These are phyloP conservation scores for Lasioglossum oenotherae DNA, from an alignment of 2,888 invertebrate genomes.

Conservation along the genomic window DNA sequence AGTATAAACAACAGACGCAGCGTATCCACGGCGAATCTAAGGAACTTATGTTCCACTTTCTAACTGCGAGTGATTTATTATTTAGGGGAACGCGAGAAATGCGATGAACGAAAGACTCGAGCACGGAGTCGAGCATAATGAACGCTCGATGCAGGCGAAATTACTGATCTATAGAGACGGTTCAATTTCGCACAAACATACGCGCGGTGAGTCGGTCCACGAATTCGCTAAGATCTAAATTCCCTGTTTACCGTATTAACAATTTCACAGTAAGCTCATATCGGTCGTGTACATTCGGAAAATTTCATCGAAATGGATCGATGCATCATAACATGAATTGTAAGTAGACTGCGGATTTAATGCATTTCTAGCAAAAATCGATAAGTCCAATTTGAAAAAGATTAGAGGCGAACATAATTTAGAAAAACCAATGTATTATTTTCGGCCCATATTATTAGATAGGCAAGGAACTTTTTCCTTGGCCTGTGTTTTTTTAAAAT, in stretches of 20 bases:
- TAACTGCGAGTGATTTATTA: constrained; percentile 12
- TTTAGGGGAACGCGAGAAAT: constrained; percentile 1
- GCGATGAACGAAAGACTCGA: neutral
- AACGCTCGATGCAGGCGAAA: neutral
- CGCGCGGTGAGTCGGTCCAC: neutral
- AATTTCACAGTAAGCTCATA: neutral
- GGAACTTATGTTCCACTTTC: neutral
- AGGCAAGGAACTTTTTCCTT: too few species aligned
- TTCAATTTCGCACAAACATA: neutral
- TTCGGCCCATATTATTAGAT: too few species aligned
- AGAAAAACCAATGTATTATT: too few species aligned
- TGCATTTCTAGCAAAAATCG: too few species aligned
- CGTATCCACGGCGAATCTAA: neutral
- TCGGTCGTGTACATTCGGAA: too few species aligned
- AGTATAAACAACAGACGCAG: neutral
- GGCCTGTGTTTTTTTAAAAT: too few species aligned
- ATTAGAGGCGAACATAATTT: too few species aligned
- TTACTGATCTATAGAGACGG: neutral
- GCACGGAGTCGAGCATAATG: neutral
- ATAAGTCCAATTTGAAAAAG: too few species aligned
- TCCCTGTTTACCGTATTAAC: neutral
- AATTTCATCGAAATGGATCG: too few species aligned
- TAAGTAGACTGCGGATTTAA: too few species aligned
- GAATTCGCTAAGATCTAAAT: neutral
- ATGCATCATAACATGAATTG: too few species aligned